Base-by-base conservation (phyloP, 2,113 vertebrate genomes). In the Notarius lentiginosus region DNA sequence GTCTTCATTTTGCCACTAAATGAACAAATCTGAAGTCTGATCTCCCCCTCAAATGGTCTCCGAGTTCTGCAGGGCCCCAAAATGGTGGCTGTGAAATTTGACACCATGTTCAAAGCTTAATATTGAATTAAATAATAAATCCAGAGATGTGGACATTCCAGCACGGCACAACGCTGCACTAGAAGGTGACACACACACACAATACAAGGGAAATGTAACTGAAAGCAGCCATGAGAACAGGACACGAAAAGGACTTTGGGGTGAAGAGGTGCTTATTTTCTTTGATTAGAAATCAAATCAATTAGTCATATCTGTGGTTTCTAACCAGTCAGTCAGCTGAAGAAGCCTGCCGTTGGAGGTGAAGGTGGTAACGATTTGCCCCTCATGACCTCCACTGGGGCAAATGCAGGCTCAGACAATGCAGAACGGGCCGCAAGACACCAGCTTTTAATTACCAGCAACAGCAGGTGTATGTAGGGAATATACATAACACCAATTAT, bases 371-470 rank as follows among this genome's bases (percentile, higher is more conserved):
- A 80, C 18, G 41, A 60, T 47, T 81, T 81, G 47, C 34, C 17
- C 56, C 11, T 61, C 30, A 24, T 24, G 79, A 81, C 79, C 79
- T 12, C 18, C 56, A 18, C 5, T 8, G 30, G 56, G 30, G 55
- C 30, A 61, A 24, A 20, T 24, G 47, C 79, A 81, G 79, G 58
- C 20, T 61, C 56, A 81, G 56, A 61, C 79, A 47, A 81, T 22
- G 56, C 56, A 58, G 56, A 61, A 12, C 51, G 30, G 11, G 27
- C 56, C 30, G 7, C 55, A 22, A 41, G 30, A 85, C 58, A 76
- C 12, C 72, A 47, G 73, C 5, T 79, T 51, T 79, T 81, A 81
- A 61, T 86, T 79, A 66, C n/a, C 49, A 68, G 15, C 41, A 86
- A 27, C 53, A 41, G 22, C 22, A 14, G 53, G 56, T 30, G 60